Evolutionary conservation across 2,797 vertebrate genomes (phyloP), one percentile per base, ranked within the genome.

Genomic region (Rhinatrema bivittatum): DNA sequence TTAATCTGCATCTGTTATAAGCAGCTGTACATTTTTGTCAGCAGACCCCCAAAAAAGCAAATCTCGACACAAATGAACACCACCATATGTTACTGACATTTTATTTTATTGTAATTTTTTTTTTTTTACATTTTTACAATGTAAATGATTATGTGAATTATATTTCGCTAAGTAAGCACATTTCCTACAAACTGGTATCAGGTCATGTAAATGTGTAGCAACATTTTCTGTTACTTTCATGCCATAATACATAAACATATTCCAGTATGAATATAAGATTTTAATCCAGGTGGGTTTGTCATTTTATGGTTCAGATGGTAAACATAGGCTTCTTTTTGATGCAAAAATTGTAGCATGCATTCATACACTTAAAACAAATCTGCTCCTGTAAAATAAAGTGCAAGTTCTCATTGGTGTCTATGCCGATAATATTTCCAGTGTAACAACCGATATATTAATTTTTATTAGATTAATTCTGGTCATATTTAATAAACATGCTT

Each of bases 1-100:
- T 43, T 60, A 43, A 39, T 20, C 29, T 53, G 7, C 36, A 59
- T 57, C 42, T 65, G 28, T 35, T 51, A 44, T 34, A 53, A 60
- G 33, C 36, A 65, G 53, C 63, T 64, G 36, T 12, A 53, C 28
- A 15, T 0, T 16, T 31, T 49, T 56, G 33, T 39, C 28, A 46
- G 13, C 27, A 50, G 18, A n/a, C n/a, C 17, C 52, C 23, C 11
- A 54, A 46, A 51, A 69, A 60, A 49, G 25, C n/a, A 39, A 60
- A 25, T 15, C 54, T 10, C 8, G 43, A 44, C 39, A 56, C 16
- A 53, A 64, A 53, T 53, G 33, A 46, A 50, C 43, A 47, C 20
- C 26, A 49, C 50, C 40, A 33, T 70, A 56, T 50, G 53, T 16
- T 52, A 10, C 24, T 63, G 36, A 18, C 8, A 36, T 5, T 46